phyloP scores from a whole-genome alignment of 2,888 invertebrate species.

The Drosophila pegasa region DNA sequence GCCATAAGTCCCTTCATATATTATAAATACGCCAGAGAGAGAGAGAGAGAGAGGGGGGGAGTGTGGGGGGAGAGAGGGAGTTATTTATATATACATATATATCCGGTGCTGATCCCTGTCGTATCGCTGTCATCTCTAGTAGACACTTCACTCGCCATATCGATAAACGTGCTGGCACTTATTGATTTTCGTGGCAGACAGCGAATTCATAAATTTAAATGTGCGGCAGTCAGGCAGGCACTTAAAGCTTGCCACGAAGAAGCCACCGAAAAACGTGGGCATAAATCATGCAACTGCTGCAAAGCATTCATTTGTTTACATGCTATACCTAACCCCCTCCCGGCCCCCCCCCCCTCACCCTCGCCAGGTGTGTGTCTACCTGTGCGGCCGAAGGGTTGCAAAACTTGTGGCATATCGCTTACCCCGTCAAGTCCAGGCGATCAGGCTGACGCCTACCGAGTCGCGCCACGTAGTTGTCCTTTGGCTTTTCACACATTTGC shows the following conservation, averaged over 20 bases:
- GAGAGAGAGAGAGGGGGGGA: too few species aligned
- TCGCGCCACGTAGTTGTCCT: slow-evolving; percentile 55
- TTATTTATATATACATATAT: slow-evolving; percentile 29
- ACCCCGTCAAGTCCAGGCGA: slow-evolving; percentile 39
- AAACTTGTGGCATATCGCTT: slow-evolving; percentile 42
- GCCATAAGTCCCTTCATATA: slow-evolving; percentile 18
- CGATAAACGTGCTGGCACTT: slow-evolving; percentile 57
- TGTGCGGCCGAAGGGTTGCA: slow-evolving; percentile 42
- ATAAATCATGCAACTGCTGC: slow-evolving; percentile 51
- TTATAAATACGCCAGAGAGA: too few species aligned
- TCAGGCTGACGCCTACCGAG: slow-evolving; percentile 20
- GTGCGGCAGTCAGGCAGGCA: slow-evolving; percentile 11
- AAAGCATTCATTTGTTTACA: slow-evolving; percentile 55
- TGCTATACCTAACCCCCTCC: too few species aligned
- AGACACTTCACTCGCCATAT: slow-evolving; percentile 50
- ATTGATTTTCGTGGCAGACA: slow-evolving; percentile 48
- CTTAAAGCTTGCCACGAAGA: slow-evolving; percentile 23
- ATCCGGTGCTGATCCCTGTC: slow-evolving; percentile 67
- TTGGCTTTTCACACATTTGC: slow-evolving; percentile 75
- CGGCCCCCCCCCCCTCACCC: background rate
- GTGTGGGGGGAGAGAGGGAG: too few species aligned
- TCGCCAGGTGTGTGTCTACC: slow-evolving; percentile 9
- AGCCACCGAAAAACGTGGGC: slow-evolving; percentile 30
- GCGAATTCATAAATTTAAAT: slow-evolving; percentile 65
- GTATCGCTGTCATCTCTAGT: slow-evolving; percentile 75